These are phyloP conservation scores for Baccha elongata DNA, from an alignment of 2,888 invertebrate species.

Conservation along the genomic window DNA sequence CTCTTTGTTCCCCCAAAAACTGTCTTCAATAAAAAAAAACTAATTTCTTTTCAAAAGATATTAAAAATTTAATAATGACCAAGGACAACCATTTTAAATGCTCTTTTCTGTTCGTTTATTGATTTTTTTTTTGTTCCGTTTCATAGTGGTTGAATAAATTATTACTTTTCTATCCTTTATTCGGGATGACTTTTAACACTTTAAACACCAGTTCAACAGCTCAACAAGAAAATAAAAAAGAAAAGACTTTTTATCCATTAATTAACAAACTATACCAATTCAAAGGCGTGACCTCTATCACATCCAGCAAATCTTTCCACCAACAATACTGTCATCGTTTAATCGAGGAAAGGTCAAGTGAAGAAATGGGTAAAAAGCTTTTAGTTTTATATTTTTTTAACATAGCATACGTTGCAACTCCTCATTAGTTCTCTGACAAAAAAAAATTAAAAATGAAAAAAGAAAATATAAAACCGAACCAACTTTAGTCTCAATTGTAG, in stretches of 20 bases:
- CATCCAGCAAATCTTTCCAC: constrained; percentile 6
- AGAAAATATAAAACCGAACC: background rate
- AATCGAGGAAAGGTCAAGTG: constrained; percentile 66
- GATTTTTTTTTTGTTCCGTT: background rate
- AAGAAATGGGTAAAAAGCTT: constrained; percentile 46
- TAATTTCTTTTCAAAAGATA: too few relatives aligned
- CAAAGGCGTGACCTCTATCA: constrained; percentile 38
- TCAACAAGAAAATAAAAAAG: background rate
- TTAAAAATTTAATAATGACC: too few relatives aligned
- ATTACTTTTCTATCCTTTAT: background rate
- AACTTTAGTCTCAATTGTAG: constrained; percentile 22
- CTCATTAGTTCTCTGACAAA: constrained; percentile 46
- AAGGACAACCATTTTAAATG: background rate
- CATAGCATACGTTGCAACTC: constrained; percentile 36
- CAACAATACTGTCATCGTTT: constrained; percentile 23
- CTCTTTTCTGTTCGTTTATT: background rate
- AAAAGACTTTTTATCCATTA: constrained; percentile 21
- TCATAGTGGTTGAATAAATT: constrained; percentile 25
- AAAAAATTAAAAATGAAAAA: constrained; percentile 13
- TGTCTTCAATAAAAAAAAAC: too few relatives aligned
- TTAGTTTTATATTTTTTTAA: constrained; percentile 34
- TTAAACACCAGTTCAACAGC: constrained; percentile 39
- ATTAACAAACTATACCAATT: constrained; percentile 38
- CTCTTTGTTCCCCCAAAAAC: too few relatives aligned
- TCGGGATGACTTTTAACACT: constrained; percentile 8